Conservation (phyloP, 2,797 vertebrate genomes). For the Carcharodon carcharias region DNA sequence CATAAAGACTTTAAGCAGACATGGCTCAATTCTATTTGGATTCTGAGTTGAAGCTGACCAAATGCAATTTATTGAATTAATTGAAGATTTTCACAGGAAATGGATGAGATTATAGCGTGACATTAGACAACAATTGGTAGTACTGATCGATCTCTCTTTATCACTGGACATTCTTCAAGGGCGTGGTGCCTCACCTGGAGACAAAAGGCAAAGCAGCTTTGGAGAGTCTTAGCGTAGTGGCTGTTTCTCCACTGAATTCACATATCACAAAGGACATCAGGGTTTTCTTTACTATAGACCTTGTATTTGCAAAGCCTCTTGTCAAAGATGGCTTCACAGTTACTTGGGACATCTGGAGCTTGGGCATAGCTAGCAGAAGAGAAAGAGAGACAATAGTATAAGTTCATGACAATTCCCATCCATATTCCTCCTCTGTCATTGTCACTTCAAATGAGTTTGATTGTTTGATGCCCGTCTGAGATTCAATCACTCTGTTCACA, state of each 20-base stretch:
- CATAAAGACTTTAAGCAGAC: neutral
- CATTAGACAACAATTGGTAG: neutral
- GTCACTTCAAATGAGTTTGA: neutral
- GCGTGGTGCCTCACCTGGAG: neutral
- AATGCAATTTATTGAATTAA: neutral
- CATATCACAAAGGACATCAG: neutral
- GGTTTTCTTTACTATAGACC: neutral
- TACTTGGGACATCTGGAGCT: neutral
- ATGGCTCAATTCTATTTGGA: neutral
- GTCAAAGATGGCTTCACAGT: neutral
- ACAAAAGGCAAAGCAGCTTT: neutral
- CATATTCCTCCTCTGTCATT: neutral
- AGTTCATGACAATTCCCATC: neutral
- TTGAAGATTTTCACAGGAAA: neutral
- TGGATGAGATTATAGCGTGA: neutral
- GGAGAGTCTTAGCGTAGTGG: neutral
- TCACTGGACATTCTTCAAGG: neutral
- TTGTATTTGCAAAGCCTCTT: slow-evolving; percentile 1
- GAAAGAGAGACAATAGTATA: neutral
- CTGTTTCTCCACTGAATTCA: neutral
- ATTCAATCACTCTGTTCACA: too few relatives aligned
- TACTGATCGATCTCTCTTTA: too few relatives aligned
- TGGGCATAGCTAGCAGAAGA: neutral
- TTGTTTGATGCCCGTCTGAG: too few relatives aligned
- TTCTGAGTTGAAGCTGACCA: neutral